Conservation (phyloP, 1,140 invertebrate species). For the Parasteatoda tepidariorum region DNA sequence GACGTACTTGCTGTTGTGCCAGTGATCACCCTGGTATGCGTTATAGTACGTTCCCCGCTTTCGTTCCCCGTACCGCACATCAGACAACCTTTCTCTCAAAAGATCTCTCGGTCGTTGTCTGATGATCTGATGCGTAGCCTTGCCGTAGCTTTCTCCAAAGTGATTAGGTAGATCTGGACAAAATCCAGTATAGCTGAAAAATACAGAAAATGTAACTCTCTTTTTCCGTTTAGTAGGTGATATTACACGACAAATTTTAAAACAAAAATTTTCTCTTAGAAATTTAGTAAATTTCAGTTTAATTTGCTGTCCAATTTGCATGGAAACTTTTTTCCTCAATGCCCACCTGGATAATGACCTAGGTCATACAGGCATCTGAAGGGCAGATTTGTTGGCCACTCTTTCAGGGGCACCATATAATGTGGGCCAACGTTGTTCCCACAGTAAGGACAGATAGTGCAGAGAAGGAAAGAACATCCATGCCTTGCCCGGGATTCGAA, state of each 20-base stretch:
- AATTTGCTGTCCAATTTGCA: neutral
- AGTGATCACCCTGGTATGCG: neutral
- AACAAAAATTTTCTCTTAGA: neutral
- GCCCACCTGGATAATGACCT: no score
- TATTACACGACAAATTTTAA: neutral
- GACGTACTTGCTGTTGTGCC: neutral
- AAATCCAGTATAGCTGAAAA: constrained; percentile 18
- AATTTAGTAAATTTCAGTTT: neutral
- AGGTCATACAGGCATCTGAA: neutral
- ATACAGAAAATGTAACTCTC: neutral
- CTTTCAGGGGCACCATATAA: no score
- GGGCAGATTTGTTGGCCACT: no score
- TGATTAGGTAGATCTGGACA: constrained; percentile 11
- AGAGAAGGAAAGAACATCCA: no score
- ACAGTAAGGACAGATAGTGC: no score
- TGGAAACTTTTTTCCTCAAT: neutral
- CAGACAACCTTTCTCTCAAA: neutral
- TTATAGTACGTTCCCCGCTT: neutral
- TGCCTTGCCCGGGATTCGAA: no score
- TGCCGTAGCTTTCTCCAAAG: constrained; percentile 18
- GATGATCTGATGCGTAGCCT: constrained; percentile 9
- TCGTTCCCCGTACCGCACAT: neutral
- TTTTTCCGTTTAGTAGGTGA: neutral
- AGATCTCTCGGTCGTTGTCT: constrained; percentile 1
- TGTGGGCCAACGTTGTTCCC: no score